phyloP scores from a whole-genome alignment of 1,140 invertebrate genomes.

The Spodoptera frugiperda region DNA sequence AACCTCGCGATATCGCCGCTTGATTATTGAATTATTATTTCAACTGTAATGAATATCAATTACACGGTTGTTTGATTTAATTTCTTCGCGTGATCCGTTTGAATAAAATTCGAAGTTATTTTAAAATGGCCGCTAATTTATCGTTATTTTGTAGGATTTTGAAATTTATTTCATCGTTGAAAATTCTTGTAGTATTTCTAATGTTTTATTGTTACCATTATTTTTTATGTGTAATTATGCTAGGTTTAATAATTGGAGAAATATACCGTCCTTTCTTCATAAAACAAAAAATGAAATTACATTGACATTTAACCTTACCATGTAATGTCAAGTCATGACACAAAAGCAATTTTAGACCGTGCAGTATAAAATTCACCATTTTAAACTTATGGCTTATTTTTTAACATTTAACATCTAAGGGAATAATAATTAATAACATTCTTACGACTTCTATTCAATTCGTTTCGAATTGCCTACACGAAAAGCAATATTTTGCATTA shows the following conservation, averaged over 20 bases:
- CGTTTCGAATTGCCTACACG: no score
- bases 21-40: constrained; percentile 37
- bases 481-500: no score
- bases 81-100: constrained; percentile 32
- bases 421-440: no score
- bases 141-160: constrained; percentile 5
- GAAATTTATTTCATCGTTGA: constrained; percentile 9
- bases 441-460: no score
- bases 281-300: constrained; percentile 2
- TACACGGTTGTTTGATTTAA: constrained; percentile 33
- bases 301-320: constrained; percentile 31
- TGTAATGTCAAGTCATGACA: constrained; percentile 13
- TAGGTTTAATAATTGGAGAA: constrained; percentile 2
- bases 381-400: no score
- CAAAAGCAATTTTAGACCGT: background rate
- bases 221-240: background rate
- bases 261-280: background rate
- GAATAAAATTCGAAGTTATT: constrained; percentile 13
- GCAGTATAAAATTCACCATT: no score
- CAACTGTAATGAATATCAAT: constrained; percentile 31
- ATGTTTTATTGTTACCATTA: background rate
- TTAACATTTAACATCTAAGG: no score
- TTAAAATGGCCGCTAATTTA: constrained; percentile 14
- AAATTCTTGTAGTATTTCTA: no score
- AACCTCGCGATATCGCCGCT: constrained; percentile 43